A percentile compares a stretch with the other conserved stretches of the same genome.
Conservation (phyloP, 2,113 vertebrate species). For the Hippocampus comes region DNA sequence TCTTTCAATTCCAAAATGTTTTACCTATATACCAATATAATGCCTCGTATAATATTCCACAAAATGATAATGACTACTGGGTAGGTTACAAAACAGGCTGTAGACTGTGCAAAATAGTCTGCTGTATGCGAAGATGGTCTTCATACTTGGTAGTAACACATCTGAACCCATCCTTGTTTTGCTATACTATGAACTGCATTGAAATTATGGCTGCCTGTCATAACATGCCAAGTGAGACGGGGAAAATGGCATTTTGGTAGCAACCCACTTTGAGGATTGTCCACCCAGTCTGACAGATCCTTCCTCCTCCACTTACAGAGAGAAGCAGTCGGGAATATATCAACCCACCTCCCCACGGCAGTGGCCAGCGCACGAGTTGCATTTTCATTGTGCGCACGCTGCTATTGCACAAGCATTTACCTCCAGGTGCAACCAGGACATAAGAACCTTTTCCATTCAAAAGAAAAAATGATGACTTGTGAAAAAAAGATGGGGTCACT, state of each 20-base stretch:
- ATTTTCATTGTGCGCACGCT: conserved; percentile 1
- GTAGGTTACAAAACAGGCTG: not conserved
- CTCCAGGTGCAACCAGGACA: not conserved
- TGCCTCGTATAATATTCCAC: not conserved
- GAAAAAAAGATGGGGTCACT: not conserved
- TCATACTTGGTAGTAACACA: not conserved
- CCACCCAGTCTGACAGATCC: conserved; percentile 8
- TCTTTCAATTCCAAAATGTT: not conserved
- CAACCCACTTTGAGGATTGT: conserved; percentile 11
- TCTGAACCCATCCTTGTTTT: not conserved
- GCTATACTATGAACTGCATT: conserved; percentile 2
- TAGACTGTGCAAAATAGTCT: not conserved
- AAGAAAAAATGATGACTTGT: not conserved
- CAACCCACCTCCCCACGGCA: conserved; percentile 10
- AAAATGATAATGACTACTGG: not conserved
- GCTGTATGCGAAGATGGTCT: not conserved
- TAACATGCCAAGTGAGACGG: conserved; percentile 12
- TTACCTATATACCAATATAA: not conserved
- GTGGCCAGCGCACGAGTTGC: not conserved
- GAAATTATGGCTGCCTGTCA: conserved; percentile 14
- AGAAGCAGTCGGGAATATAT: conserved; percentile 4
- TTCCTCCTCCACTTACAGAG: conserved; percentile 5
- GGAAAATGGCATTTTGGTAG: conserved; percentile 13
- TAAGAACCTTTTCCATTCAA: not conserved
- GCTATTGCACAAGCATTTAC: not conserved